phyloP scores from a whole-genome alignment of 1,140 invertebrate species.

The Drosophila lacertosa region DNA sequence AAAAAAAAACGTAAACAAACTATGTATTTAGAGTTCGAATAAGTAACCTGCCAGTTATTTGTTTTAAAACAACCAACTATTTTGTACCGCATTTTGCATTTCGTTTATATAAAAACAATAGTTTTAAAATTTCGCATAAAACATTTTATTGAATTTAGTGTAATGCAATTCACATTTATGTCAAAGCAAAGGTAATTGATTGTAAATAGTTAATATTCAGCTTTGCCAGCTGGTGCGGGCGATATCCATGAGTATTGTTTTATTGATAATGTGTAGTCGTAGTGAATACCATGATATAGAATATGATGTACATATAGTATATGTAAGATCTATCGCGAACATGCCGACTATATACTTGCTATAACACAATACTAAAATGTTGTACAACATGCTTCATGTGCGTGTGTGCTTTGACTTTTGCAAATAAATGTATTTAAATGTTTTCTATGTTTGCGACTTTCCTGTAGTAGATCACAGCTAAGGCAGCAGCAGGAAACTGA shows the following conservation, averaged over 20 bases:
- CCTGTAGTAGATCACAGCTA: neutral
- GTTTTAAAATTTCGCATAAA: neutral
- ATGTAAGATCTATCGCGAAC: conserved; percentile 9
- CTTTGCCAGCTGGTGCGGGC: too few relatives aligned
- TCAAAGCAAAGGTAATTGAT: conserved; percentile 2
- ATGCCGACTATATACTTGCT: conserved; percentile 39
- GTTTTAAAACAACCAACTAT: conserved; percentile 5
- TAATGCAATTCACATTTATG: neutral
- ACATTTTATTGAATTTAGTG: conserved; percentile 2
- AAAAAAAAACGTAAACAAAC: conserved; percentile 2
- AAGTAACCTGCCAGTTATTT: conserved; percentile 55
- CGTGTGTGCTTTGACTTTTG: conserved; percentile 11
- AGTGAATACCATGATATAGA: conserved; percentile 1
- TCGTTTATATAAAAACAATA: neutral
- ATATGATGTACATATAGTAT: conserved; percentile 14
- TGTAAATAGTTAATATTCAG: conserved; percentile 17
- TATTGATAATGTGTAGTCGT: conserved; percentile 9
- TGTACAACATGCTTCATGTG: too few relatives aligned
- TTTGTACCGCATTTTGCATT: conserved; percentile 11
- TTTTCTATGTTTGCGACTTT: conserved; percentile 5
- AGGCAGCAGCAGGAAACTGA: conserved; percentile 86
- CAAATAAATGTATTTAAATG: conserved; percentile 35
- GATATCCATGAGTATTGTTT: neutral
- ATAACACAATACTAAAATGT: neutral
- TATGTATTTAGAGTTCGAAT: conserved; percentile 49